A percentile compares a stretch with the other conserved stretches of the same genome.
These are phyloP conservation scores for Pardalotus punctatus DNA, from an alignment of 2,113 vertebrate species.

Conservation along the genomic window DNA sequence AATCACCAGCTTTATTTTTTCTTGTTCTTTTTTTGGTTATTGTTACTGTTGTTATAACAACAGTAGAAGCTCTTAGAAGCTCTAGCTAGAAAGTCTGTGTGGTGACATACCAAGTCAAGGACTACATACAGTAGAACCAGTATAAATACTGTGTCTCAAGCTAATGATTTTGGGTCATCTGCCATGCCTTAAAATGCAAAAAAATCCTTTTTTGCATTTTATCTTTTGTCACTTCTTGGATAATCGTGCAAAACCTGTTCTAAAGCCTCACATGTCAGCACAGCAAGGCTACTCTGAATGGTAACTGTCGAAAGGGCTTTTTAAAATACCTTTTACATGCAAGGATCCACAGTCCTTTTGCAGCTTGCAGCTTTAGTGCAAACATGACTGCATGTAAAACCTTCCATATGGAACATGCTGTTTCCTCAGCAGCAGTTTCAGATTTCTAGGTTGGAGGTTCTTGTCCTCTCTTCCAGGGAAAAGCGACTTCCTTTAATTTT, in stretches of 20 bases:
- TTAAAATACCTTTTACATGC: neutral
- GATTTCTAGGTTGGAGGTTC: neutral
- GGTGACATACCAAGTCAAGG: neutral
- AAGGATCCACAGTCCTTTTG: neutral
- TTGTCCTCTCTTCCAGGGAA: neutral
- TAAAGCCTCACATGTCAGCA: fast-evolving
- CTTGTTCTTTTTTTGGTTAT: neutral
- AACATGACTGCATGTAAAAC: neutral
- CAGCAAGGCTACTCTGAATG: neutral
- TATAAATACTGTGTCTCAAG: neutral
- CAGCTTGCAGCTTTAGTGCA: neutral
- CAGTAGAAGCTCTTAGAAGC: neutral
- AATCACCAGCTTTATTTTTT: neutral
- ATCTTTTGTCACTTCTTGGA: neutral
- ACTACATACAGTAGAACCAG: neutral
- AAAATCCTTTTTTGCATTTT: neutral
- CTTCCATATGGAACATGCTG: neutral
- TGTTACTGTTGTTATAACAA: neutral
- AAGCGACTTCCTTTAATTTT: neutral
- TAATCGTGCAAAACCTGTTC: neutral
- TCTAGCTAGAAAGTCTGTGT: neutral
- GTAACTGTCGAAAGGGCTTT: neutral
- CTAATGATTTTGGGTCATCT: neutral
- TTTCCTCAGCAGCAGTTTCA: neutral
- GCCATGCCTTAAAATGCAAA: neutral